phyloP scores from a whole-genome alignment of 1,140 invertebrate genomes.

The Zaprionus vittiger region DNA sequence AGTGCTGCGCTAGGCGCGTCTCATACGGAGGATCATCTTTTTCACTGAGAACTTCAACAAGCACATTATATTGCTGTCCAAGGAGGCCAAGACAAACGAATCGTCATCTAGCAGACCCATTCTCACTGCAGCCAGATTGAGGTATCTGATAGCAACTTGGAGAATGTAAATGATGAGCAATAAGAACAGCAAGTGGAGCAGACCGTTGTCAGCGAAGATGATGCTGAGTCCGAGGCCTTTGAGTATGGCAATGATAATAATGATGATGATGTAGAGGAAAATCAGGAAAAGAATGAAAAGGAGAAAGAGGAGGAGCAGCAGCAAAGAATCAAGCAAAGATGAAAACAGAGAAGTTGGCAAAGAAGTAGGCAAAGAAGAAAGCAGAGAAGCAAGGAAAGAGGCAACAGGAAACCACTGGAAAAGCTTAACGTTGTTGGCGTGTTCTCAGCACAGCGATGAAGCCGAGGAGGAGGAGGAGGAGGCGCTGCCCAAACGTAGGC shows the following conservation, averaged over 20 bases:
- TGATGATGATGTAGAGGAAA: constrained; percentile 7
- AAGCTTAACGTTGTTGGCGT: constrained; percentile 38
- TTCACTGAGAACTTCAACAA: constrained; percentile 86
- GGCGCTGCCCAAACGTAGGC: constrained; percentile 50
- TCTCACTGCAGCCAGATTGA: constrained; percentile 69
- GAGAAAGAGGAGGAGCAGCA: neutral
- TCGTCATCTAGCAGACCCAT: constrained; percentile 83
- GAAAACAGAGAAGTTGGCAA: too few relatives aligned
- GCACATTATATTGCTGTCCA: constrained; percentile 85
- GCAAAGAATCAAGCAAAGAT: neutral
- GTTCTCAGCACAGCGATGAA: constrained; percentile 33
- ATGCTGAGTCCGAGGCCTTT: constrained; percentile 2
- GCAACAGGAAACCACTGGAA: constrained; percentile 31
- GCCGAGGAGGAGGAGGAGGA: constrained; percentile 44
- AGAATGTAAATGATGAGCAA: constrained; percentile 26
- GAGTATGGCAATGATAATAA: constrained; percentile 14
- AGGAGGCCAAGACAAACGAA: constrained; percentile 86
- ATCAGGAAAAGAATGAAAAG: constrained; percentile 3
- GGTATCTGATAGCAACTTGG: constrained; percentile 44
- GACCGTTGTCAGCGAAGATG: constrained; percentile 6
- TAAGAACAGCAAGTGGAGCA: constrained; percentile 20
- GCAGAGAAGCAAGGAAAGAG: constrained; percentile 12
- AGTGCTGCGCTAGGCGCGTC: constrained; percentile 86
- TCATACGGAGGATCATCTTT: constrained; percentile 86
- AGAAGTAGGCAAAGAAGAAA: neutral